Conservation (phyloP, 2,113 vertebrate species). For the Chelonoidis abingdonii region DNA sequence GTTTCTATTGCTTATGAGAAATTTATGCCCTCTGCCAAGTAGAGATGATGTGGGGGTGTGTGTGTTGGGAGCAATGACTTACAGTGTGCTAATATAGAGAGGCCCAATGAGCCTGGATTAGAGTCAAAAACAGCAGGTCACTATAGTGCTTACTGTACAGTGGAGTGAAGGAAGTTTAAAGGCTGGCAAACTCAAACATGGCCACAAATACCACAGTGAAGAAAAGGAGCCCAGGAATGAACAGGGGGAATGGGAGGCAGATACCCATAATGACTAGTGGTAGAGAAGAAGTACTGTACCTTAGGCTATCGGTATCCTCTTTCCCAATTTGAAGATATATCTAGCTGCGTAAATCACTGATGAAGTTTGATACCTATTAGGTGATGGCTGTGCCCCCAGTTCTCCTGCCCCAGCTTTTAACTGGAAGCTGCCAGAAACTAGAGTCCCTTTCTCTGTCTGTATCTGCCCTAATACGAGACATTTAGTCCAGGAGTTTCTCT, state of each 20-base stretch:
- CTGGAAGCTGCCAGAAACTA: conserved; percentile 6
- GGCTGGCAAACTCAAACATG: background rate
- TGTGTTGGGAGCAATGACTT: background rate
- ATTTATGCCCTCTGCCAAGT: fast-evolving
- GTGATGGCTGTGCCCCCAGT: background rate
- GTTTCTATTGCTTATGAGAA: background rate
- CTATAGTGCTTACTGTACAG: background rate
- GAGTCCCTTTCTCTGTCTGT: background rate
- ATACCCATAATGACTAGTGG: background rate
- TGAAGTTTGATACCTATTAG: background rate
- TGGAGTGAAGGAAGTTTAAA: background rate
- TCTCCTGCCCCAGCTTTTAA: conserved; percentile 2
- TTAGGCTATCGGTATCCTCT: background rate
- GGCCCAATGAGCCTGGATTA: background rate
- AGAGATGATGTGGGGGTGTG: background rate
- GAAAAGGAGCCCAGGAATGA: background rate
- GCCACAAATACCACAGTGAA: background rate
- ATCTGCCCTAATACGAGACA: conserved; percentile 23
- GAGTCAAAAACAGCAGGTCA: background rate
- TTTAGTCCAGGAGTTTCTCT: conserved; percentile 51
- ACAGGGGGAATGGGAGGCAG: background rate
- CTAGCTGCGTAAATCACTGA: background rate
- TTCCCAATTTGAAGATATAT: background rate
- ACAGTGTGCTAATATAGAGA: background rate
- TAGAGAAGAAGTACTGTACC: background rate